Evolutionary conservation across 2,113 vertebrate species (phyloP).

Genomic region (Atherinomorus stipes): DNA sequence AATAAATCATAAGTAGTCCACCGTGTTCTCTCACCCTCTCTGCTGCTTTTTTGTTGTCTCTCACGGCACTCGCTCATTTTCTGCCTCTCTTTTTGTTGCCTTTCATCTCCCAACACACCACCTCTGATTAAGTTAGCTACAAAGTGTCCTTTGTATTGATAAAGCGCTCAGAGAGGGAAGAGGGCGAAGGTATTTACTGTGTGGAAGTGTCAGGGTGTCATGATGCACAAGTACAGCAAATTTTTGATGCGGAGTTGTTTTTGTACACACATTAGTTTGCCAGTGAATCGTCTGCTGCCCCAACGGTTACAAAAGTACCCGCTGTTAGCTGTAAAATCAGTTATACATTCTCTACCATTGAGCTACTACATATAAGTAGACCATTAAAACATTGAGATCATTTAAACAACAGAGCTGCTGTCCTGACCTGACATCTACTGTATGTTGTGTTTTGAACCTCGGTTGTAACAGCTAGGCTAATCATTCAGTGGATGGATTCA

Average conservation of each 20-base stretch:
- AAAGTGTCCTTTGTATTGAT: conserved; percentile 73
- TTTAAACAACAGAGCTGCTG: conserved; percentile 12
- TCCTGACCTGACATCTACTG: conserved; percentile 5
- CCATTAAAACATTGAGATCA: conserved; percentile 24
- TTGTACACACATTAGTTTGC: neutral
- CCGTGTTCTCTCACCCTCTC: conserved; percentile 59
- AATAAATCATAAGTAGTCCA: conserved; percentile 87
- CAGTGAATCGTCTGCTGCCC: too few species aligned
- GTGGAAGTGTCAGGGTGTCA: conserved; percentile 42
- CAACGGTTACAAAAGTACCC: too few species aligned
- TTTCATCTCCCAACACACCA: conserved; percentile 55
- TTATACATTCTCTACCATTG: too few species aligned
- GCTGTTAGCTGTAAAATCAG: too few species aligned
- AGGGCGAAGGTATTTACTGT: conserved; percentile 29
- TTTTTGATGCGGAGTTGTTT: neutral
- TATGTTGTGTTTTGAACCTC: conserved; percentile 1
- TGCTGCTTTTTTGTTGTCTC: conserved; percentile 12
- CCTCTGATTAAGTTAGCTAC: conserved; percentile 70
- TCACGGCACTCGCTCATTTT: neutral
- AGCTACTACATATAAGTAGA: neutral
- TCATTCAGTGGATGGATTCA: too few species aligned
- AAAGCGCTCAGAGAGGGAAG: conserved; percentile 51
- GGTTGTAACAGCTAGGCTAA: too few species aligned
- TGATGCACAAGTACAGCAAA: conserved; percentile 5
- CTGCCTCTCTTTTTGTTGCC: conserved; percentile 13